Evolutionary conservation across 2,888 invertebrate genomes (phyloP).

Genomic region (Mamestra brassicae): DNA sequence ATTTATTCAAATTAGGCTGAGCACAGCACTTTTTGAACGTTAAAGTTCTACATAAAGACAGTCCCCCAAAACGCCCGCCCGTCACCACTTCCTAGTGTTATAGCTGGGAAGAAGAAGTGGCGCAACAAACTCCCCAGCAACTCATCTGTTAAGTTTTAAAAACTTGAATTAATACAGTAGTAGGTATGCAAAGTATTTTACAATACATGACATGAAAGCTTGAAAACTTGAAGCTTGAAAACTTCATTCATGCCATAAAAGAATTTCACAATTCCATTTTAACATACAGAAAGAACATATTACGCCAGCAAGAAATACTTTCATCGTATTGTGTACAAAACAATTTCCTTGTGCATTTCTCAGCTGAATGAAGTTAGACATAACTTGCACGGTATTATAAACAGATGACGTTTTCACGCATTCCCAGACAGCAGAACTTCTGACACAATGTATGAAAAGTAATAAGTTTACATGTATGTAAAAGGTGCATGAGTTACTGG

Average conservation of each 20-base stretch:
- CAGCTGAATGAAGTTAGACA: conserved; percentile 45
- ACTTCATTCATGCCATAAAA: neutral
- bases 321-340: conserved; percentile 37
- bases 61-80: too few species aligned
- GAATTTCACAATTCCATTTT: conserved; percentile 15
- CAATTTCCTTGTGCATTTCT: conserved; percentile 34
- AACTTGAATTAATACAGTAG: too few species aligned
- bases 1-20: too few species aligned
- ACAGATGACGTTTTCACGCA: conserved; percentile 45
- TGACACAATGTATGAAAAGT: conserved; percentile 28
- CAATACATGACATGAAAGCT: too few species aligned
- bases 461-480: conserved; percentile 22
- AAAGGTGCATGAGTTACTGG: neutral
- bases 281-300: conserved; percentile 5
- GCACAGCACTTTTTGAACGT: too few species aligned
- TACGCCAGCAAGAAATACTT: conserved; percentile 33
- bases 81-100: too few species aligned
- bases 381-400: conserved; percentile 48
- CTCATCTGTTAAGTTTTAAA: too few species aligned
- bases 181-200: too few species aligned
- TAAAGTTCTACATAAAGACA: too few species aligned
- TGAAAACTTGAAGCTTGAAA: neutral
- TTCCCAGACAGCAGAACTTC: conserved; percentile 37
- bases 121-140: too few species aligned
- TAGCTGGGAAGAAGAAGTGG: too few species aligned